Evolutionary conservation across 2,797 vertebrate species (phyloP), one percentile per base, ranked within the genome.

Genomic region (Megaceryle alcyon): DNA sequence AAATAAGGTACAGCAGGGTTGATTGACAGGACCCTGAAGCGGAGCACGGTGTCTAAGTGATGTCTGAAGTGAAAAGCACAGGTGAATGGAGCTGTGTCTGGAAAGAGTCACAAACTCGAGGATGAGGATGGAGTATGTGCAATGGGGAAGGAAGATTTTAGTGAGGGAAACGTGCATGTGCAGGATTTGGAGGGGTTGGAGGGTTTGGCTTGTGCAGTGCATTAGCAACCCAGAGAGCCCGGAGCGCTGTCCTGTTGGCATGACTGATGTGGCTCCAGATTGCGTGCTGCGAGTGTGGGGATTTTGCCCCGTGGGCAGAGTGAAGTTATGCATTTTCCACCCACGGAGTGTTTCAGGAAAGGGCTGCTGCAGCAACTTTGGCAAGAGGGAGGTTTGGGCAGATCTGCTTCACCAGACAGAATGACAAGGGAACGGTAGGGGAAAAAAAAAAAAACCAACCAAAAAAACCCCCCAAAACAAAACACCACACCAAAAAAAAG

Each of bases 301-400:
- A 2, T n/a, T 46, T 48, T 83, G 86, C 90, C 88, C 85, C 3
- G 2, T 39, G 93, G 93, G 90, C 9, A 83, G 53, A 44, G 49
- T 22, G 23, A 48, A 75, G 46, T 65, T 88, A 14, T 21, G 83
- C 37, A 23, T 53, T 77, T 78, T 83, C 81, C 91, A 76, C 91
- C 95, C 94, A 79, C 12, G 1, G 57, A 82, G 49, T 29, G 28
- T 78, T 71, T 49, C 53, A 46, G 88, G 65, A 68, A 59, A n/a
- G 65, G 49, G 88, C 86, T 90, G 92, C 76, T 85, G 71, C 65
- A 56, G 88, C 59, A 86, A 26, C 37, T 20, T 64, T 83, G 93
- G 69, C 43, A 37, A 61, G 70, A 70, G 44, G 39, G 81, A 84
- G 89, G 41, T 59, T 82, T 29, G 85, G 88, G 68, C 70, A 86